Evolutionary conservation across 2,888 invertebrate genomes (phyloP).

Genomic region (Iselma pallidipennis): DNA sequence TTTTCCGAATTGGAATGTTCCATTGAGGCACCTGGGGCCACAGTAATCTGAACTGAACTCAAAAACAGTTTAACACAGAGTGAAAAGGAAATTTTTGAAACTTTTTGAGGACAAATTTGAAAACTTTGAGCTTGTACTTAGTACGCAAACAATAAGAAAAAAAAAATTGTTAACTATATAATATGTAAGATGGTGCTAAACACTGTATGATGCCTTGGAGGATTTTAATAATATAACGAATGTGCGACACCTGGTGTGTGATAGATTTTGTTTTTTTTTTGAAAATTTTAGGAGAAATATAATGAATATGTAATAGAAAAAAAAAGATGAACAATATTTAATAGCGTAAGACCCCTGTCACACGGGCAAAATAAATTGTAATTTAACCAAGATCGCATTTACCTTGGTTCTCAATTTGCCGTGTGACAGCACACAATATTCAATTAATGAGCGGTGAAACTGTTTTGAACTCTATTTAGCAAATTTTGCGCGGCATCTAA

Average conservation of each 20-base stretch:
- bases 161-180: slow-evolving; percentile 54
- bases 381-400: too few species aligned
- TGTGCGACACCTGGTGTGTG: slow-evolving; percentile 40
- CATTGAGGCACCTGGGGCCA: too few species aligned
- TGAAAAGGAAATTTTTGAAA: slow-evolving; percentile 28
- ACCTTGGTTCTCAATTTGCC: too few species aligned
- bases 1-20: too few species aligned
- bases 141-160: slow-evolving; percentile 41
- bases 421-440: too few species aligned
- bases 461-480: too few species aligned
- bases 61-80: slow-evolving; percentile 26
- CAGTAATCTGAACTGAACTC: slow-evolving; percentile 33
- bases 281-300: not conserved
- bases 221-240: slow-evolving; percentile 32
- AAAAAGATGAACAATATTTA: not conserved
- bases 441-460: too few species aligned
- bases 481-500: too few species aligned
- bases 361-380: too few species aligned
- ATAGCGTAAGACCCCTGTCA: too few species aligned
- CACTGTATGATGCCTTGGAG: slow-evolving; percentile 52
- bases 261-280: slow-evolving; percentile 6
- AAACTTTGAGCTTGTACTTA: slow-evolving; percentile 46
- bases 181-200: slow-evolving; percentile 55
- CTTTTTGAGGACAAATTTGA: slow-evolving; percentile 33
- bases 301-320: not conserved